A percentile compares a stretch with the other conserved stretches of the same genome.
These are phyloP conservation scores for Pogonomyrmex barbatus DNA, from an alignment of 1,140 invertebrate species.

Conservation along the genomic window DNA sequence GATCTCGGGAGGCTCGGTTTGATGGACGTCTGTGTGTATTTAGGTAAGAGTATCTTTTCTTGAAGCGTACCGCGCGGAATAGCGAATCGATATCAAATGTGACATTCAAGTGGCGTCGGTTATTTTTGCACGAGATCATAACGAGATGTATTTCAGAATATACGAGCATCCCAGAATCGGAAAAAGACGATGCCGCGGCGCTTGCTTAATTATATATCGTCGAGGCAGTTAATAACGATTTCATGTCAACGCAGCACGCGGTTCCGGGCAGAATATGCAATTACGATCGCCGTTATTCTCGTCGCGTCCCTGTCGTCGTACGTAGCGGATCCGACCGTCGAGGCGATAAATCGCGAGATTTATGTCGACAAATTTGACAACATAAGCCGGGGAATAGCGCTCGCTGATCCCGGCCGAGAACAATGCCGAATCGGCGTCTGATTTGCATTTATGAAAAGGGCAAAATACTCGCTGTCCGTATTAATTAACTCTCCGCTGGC, in stretches of 20 bases:
- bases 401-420: conserved; percentile 48
- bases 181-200: conserved; percentile 28
- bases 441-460: conserved; percentile 54
- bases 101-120: conserved; percentile 44
- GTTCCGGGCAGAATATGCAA: conserved; percentile 44
- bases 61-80: conserved; percentile 16
- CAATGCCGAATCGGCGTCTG: conserved; percentile 53
- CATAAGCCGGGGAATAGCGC: conserved; percentile 47
- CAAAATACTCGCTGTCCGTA: conserved; percentile 41
- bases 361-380: conserved; percentile 60
- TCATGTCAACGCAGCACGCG: conserved; percentile 39
- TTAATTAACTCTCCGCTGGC: conserved; percentile 39
- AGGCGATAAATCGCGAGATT: conserved; percentile 59
- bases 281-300: conserved; percentile 58
- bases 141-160: conserved; percentile 34
- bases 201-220: conserved; percentile 38
- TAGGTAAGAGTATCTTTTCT: conserved; percentile 17
- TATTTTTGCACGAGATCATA: conserved; percentile 43
- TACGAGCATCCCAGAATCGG: not conserved
- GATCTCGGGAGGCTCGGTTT: not conserved
- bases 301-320: conserved; percentile 39
- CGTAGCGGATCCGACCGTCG: conserved; percentile 25
- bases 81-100: conserved; percentile 45
- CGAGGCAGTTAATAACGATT: conserved; percentile 53
- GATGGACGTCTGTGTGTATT: conserved; percentile 45